phyloP scores from a whole-genome alignment of 2,797 vertebrate species.

The Menidia menidia region DNA sequence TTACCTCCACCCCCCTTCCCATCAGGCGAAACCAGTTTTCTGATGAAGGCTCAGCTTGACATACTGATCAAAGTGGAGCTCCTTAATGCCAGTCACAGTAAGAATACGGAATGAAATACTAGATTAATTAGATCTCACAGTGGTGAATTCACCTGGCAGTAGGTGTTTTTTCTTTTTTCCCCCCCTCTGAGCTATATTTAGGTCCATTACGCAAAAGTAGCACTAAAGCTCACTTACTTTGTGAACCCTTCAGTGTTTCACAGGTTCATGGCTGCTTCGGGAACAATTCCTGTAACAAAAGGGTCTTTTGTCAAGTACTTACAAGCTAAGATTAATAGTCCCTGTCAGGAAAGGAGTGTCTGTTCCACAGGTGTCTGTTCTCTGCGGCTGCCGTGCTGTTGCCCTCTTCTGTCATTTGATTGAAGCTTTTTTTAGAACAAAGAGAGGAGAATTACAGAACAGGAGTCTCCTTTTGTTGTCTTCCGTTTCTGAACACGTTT shows the following conservation, averaged over 20 bases:
- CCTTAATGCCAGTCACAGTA: slow-evolving; percentile 75
- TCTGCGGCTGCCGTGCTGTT: slow-evolving; percentile 53
- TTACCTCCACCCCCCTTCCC: slow-evolving; percentile 12
- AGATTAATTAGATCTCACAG: slow-evolving; percentile 83
- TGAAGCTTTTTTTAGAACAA: slow-evolving; percentile 79
- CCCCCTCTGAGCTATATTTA: slow-evolving; percentile 79
- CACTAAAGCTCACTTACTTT: slow-evolving; percentile 71
- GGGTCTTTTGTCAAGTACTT: slow-evolving; percentile 74
- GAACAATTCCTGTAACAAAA: slow-evolving; percentile 63
- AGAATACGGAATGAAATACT: slow-evolving; percentile 74
- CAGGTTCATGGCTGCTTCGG: slow-evolving; percentile 68
- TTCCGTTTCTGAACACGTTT: slow-evolving; percentile 69
- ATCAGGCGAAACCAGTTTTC: slow-evolving; percentile 54
- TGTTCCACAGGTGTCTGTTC: slow-evolving; percentile 79
- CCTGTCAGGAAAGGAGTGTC: slow-evolving; percentile 71
- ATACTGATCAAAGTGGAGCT: slow-evolving; percentile 76
- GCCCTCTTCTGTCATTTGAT: slow-evolving; percentile 71
- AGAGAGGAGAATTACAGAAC: slow-evolving; percentile 55
- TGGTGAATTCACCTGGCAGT: slow-evolving; percentile 75
- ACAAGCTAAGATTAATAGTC: slow-evolving; percentile 79
- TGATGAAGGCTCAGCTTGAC: slow-evolving; percentile 64
- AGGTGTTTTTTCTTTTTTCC: slow-evolving; percentile 70
- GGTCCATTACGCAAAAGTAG: slow-evolving; percentile 77
- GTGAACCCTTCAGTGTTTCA: slow-evolving; percentile 72
- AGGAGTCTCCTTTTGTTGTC: slow-evolving; percentile 66